These are phyloP conservation scores for Euphydryas editha DNA, from an alignment of 2,888 invertebrate species.

Conservation along the genomic window DNA sequence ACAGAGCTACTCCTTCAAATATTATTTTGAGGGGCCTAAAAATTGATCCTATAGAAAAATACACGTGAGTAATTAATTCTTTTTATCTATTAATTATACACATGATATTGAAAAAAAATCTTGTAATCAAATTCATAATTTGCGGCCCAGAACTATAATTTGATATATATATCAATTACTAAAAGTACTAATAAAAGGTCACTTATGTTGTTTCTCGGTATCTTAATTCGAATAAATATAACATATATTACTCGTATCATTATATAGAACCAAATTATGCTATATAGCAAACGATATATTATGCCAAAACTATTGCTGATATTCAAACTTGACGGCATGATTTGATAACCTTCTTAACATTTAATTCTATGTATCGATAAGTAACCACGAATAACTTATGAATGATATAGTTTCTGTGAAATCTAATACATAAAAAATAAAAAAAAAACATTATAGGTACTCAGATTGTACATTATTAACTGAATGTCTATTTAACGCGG, in stretches of 20 bases:
- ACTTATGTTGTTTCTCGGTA: no score
- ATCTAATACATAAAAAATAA: background rate
- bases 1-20: conserved; percentile 69
- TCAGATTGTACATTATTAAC: background rate
- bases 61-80: conserved; percentile 64
- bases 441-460: no score
- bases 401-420: background rate
- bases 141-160: no score
- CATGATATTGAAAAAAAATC: no score
- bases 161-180: no score
- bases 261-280: no score
- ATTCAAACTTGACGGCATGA: background rate
- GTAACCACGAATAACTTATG: background rate
- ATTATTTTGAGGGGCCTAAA: conserved; percentile 70
- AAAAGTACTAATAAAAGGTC: no score
- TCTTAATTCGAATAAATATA: no score
- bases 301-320: background rate
- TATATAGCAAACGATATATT: background rate
- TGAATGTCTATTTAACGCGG: background rate
- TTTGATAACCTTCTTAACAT: conserved; percentile 6
- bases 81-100: background rate
- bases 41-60: conserved; percentile 67
- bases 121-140: no score
- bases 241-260: no score
- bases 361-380: background rate